phyloP scores from a whole-genome alignment of 2,113 vertebrate species.

The Tragelaphus strepsiceros region DNA sequence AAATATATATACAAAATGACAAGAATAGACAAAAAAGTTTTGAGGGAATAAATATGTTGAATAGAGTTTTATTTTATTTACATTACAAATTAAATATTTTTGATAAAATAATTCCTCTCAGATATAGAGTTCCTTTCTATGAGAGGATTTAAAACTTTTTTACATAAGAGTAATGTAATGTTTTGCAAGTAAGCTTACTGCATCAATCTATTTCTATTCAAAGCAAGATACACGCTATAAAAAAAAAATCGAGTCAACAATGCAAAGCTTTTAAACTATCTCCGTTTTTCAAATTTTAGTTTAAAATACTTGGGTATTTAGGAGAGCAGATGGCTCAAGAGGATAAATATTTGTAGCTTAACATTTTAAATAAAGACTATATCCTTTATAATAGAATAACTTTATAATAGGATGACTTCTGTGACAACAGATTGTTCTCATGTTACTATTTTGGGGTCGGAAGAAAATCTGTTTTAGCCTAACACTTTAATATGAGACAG shows the following conservation, averaged over 20 bases:
- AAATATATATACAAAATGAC: background rate
- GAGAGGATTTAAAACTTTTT: slow-evolving; percentile 4
- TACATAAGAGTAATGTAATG: background rate
- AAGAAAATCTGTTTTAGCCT: slow-evolving; percentile 43
- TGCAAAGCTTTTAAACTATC: slow-evolving; percentile 51
- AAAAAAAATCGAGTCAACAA: slow-evolving; percentile 6
- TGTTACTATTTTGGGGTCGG: slow-evolving; percentile 36
- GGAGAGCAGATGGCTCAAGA: slow-evolving; percentile 51
- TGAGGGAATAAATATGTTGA: background rate
- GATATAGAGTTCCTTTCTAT: background rate
- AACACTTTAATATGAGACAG: slow-evolving; percentile 32
- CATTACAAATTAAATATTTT: background rate
- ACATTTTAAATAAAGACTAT: slow-evolving; percentile 59
- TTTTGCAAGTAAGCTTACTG: background rate
- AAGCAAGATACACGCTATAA: background rate
- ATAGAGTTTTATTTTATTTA: background rate
- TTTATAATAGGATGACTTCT: slow-evolving; percentile 48
- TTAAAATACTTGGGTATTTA: slow-evolving; percentile 51
- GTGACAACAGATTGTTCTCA: slow-evolving; percentile 57
- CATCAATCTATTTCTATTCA: slow-evolving; percentile 11
- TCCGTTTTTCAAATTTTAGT: slow-evolving; percentile 28
- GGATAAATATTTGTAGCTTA: slow-evolving; percentile 66
- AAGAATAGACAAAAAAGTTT: background rate
- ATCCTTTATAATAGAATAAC: slow-evolving; percentile 53
- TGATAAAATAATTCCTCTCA: background rate